These are phyloP conservation scores for Teleopsis dalmanni DNA, from an alignment of 1,140 invertebrate species.

Conservation along the genomic window DNA sequence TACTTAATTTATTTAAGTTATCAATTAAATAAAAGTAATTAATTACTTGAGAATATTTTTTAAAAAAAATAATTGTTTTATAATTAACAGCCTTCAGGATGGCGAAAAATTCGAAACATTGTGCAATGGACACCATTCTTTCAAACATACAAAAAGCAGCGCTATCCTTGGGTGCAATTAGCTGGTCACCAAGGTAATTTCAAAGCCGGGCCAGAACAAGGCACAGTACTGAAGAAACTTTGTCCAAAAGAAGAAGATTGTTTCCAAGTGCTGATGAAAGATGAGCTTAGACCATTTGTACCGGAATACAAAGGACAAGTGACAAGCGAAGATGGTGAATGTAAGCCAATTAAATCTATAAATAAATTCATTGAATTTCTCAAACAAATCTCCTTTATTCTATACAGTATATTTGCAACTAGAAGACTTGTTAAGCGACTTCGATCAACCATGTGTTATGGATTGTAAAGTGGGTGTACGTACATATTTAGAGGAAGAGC, in stretches of 20 bases:
- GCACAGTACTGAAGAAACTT: conserved; percentile 89
- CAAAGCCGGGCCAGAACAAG: conserved; percentile 82
- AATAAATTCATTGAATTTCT: neutral
- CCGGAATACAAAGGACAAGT: conserved; percentile 85
- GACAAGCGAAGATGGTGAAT: conserved; percentile 68
- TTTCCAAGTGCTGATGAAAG: conserved; percentile 79
- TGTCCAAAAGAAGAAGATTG: conserved; percentile 82
- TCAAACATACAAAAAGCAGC: conserved; percentile 91
- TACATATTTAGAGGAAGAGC: conserved; percentile 90
- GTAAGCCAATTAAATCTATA: conserved; percentile 49
- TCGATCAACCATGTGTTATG: conserved; percentile 88
- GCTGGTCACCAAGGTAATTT: conserved; percentile 93
- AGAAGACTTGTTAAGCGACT: conserved; percentile 86
- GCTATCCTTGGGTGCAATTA: conserved; percentile 92
- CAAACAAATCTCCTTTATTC: conserved; percentile 14
- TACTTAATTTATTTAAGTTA: too few species aligned
- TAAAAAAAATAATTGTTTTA: too few species aligned
- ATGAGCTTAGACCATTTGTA: conserved; percentile 78
- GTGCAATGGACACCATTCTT: conserved; percentile 95
- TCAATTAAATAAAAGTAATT: too few species aligned
- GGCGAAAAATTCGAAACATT: conserved; percentile 86
- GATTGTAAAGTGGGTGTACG: conserved; percentile 93
- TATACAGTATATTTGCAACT: conserved; percentile 68
- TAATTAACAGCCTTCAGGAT: conserved; percentile 76
- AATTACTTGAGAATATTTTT: too few species aligned